phyloP scores from a whole-genome alignment of 2,113 vertebrate genomes.

The Dromaius novaehollandiae region DNA sequence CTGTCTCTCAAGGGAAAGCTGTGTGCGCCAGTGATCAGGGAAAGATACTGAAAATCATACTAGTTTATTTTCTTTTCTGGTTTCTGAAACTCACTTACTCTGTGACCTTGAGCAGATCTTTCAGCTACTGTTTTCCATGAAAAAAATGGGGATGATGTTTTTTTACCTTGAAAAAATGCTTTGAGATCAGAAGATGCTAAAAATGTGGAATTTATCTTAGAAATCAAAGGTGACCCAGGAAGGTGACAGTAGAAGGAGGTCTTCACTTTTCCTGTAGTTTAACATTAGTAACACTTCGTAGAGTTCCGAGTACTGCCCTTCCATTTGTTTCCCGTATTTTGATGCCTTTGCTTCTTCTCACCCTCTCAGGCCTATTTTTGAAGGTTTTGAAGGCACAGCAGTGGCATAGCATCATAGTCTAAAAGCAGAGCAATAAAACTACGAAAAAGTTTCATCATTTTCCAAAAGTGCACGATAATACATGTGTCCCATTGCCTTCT shows the following conservation, averaged over 20 bases:
- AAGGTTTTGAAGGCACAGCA: background rate
- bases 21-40: background rate
- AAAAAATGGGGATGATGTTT: background rate
- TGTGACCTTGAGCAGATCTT: background rate
- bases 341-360: background rate
- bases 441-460: background rate
- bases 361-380: background rate
- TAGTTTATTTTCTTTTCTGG: background rate
- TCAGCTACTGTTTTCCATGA: background rate
- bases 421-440: background rate
- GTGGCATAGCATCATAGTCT: background rate
- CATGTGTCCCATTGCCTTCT: background rate
- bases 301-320: background rate
- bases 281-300: background rate
- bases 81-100: background rate
- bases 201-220: background rate
- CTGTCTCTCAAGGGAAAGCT: background rate
- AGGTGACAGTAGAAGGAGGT: background rate
- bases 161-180: background rate
- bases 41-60: background rate
- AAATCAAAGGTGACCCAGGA: background rate
- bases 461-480: background rate
- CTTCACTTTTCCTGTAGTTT: background rate
- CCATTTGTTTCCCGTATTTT: background rate
- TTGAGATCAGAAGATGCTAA: background rate